Evolutionary conservation across 2,888 invertebrate species (phyloP), one percentile per base, ranked within the genome.

Genomic region (Nemurella pictetii): DNA sequence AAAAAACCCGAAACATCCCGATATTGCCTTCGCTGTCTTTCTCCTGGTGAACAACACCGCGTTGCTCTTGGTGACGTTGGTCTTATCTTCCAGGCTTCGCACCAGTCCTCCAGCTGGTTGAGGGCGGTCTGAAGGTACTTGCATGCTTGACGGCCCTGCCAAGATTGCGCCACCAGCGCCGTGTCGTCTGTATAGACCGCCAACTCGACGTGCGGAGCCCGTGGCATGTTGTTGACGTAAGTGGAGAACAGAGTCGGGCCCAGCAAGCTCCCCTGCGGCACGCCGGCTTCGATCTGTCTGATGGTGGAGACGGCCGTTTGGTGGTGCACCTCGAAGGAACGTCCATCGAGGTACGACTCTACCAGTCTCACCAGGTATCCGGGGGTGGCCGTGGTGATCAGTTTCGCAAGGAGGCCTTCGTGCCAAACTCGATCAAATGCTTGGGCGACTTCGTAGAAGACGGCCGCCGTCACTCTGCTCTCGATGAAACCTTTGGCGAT

Each of bases 161-260:
- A 26, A 0, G 36, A 82, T 27, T 74, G 28, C 26, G 85, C 36
- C 29, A 83, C 15, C 20, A 35, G 55, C 0, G 32, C 80, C 0
- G 83, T 85, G 35, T 83, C 77, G 26, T 83, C 74, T 3, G 83
- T 32, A n/a, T 83, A 85, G 27, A 74, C 25, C 12, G 81, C 25
- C 0, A 0, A 9, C 0, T 15, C 25, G 26, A 55, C 73, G 0
- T 20, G 5, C 0, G 25, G n/a, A 0, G 77, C 12, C 0, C 12
- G 5, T 0, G 85, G 85, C n/a, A 85, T n/a, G 83, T 85, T 75
- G 27, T 82, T 73, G 25, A 83, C 74, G 28, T 27, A 85, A 26
- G 75, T 26, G 25, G 29, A 35, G 26, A 82, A 84, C 0, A 84
- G 82, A 0, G 73, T 28, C 0, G 84, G 82, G 35, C 84, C 84